Evolutionary conservation across 2,113 vertebrate species (phyloP).

Genomic region (Oophaga pumilio): DNA sequence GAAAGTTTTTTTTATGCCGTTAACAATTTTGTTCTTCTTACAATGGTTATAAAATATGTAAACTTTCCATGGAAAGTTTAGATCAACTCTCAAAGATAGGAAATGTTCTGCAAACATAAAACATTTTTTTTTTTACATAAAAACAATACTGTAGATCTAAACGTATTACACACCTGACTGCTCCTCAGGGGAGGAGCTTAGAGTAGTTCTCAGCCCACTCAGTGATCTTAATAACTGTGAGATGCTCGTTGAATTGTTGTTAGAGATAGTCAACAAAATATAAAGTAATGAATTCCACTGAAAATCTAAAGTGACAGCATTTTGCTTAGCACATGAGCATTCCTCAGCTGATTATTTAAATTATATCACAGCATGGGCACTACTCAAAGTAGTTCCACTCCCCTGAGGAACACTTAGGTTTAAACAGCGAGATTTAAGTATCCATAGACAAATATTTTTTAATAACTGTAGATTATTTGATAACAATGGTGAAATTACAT

Average conservation of each 20-base stretch:
- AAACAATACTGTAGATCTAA: neutral
- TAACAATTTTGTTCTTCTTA: neutral
- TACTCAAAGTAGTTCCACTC: too few species aligned
- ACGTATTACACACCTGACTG: neutral
- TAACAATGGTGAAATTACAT: neutral
- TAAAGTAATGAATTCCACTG: neutral
- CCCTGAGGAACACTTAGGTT: neutral
- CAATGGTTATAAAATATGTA: neutral
- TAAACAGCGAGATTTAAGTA: neutral
- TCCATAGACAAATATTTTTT: too few species aligned
- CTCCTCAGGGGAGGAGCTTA: neutral
- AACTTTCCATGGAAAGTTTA: neutral
- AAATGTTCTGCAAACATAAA: neutral
- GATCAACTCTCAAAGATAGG: neutral
- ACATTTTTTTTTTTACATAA: too few species aligned
- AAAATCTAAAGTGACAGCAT: too few species aligned
- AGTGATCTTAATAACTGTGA: neutral
- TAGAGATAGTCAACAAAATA: neutral
- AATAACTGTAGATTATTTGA: too few species aligned
- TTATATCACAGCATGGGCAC: too few species aligned
- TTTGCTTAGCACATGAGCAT: too few species aligned
- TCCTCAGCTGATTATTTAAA: too few species aligned
- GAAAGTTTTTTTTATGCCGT: neutral
- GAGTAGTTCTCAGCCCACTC: neutral
- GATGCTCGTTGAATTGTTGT: too few species aligned